phyloP scores from a whole-genome alignment of 2,888 invertebrate genomes.

The Agrilus mali region DNA sequence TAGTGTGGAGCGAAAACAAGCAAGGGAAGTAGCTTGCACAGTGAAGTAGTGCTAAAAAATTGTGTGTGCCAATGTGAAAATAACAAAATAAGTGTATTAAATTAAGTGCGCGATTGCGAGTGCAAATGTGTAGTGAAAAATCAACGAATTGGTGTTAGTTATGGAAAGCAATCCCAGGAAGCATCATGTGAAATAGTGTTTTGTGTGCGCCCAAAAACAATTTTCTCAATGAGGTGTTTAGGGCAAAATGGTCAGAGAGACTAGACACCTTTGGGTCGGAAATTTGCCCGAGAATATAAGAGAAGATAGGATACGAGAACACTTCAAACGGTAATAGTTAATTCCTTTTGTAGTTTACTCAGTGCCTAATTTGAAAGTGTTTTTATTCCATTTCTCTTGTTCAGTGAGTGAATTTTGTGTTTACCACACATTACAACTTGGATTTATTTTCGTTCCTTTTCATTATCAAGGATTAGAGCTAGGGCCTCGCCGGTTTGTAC shows the following conservation, averaged over 20 bases:
- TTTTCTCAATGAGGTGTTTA: slow-evolving; percentile 83
- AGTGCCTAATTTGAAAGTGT: no score
- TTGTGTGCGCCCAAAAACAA: slow-evolving; percentile 41
- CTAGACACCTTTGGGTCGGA: slow-evolving; percentile 99
- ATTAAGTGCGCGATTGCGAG: slow-evolving; percentile 12
- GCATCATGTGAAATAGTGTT: slow-evolving; percentile 15
- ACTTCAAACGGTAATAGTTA: slow-evolving; percentile 82
- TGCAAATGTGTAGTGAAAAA: slow-evolving; percentile 15
- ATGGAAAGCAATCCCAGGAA: slow-evolving; percentile 12
- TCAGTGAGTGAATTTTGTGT: neutral
- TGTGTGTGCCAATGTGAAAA: slow-evolving; percentile 13
- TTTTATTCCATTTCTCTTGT: no score
- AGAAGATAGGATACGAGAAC: slow-evolving; percentile 93
- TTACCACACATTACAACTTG: no score
- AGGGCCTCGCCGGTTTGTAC: no score
- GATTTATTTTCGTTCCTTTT: no score
- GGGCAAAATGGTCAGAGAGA: slow-evolving; percentile 99
- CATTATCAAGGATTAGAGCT: no score
- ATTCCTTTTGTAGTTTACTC: slow-evolving; percentile 3
- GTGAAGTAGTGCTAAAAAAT: slow-evolving; percentile 19
- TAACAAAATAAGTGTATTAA: slow-evolving; percentile 15
- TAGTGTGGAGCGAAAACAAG: slow-evolving; percentile 29
- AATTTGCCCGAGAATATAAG: slow-evolving; percentile 99
- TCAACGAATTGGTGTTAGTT: slow-evolving; percentile 1
- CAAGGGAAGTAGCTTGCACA: slow-evolving; percentile 27